phyloP scores from a whole-genome alignment of 2,888 invertebrate species.

The Dromius quadrimaculatus region DNA sequence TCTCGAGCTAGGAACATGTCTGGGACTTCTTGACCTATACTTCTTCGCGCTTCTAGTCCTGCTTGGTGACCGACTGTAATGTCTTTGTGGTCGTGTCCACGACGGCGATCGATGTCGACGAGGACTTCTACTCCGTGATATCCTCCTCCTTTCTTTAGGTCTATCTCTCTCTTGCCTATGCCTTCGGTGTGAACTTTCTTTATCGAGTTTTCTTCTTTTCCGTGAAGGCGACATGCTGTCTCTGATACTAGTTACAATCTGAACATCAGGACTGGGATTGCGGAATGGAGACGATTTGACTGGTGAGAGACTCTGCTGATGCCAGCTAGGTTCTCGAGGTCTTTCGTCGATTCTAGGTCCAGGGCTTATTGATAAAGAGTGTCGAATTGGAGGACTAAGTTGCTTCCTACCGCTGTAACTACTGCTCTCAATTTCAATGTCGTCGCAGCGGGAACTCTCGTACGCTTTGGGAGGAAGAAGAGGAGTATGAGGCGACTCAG shows the following conservation, averaged over 20 bases:
- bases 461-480: constrained; percentile 70
- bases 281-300: constrained; percentile 62
- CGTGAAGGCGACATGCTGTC: constrained; percentile 63
- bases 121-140: constrained; percentile 73
- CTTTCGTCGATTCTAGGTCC: constrained; percentile 41
- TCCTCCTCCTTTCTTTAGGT: constrained; percentile 66
- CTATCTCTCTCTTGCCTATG: constrained; percentile 67
- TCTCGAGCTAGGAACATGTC: constrained; percentile 49
- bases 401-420: constrained; percentile 65
- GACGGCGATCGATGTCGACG: constrained; percentile 70
- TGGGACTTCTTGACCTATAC: constrained; percentile 69
- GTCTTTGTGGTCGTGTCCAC: constrained; percentile 64
- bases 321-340: constrained; percentile 32
- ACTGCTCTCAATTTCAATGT: constrained; percentile 67
- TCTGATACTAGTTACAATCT: constrained; percentile 55
- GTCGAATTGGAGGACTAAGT: constrained; percentile 12
- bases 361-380: not conserved
- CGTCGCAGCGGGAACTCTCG: constrained; percentile 67
- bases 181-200: constrained; percentile 65
- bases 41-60: constrained; percentile 64
- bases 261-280: constrained; percentile 63
- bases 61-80: constrained; percentile 66
- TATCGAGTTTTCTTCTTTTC: constrained; percentile 65
- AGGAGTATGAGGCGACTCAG: constrained; percentile 79
- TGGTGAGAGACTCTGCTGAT: constrained; percentile 56